Evolutionary conservation across 2,888 invertebrate genomes (phyloP), one percentile per base, ranked within the genome.

Genomic region (Drosophila nigricruria): DNA sequence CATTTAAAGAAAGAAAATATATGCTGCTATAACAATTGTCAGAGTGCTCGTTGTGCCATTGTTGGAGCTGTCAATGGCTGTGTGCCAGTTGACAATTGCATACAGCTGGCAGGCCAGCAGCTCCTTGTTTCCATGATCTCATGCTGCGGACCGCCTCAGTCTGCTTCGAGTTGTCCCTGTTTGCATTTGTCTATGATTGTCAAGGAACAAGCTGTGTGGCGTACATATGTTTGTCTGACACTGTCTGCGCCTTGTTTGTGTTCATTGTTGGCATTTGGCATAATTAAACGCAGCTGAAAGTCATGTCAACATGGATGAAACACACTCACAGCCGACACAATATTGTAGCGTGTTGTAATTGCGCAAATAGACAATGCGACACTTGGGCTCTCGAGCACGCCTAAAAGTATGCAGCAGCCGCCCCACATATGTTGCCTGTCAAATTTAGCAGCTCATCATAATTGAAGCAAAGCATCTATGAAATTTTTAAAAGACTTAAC

Each of bases 211-310:
- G 53, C 71, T 63, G 57, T 14, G 30, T 18, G 40, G 56, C 40
- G 45, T 58, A 54, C 65, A 74, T 68, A 58, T 74, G 65, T 61
- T 54, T 70, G 50, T 47, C 47, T 60, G 58, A 9, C 77, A 66
- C 72, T 63, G 79, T 73, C 20, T 36, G 49, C 68, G 67, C 59
- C 43, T 54, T 82, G 68, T 71, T 64, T 73, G 69, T 64, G 58
- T 38, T 70, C 88, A 76, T 79, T 89, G 84, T 89, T 89, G 60
- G 68, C 79, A 88, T 73, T 89, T 70, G 80, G 88, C 88, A 85
- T 85, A 85, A 85, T 85, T 85, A 85, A 85, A 73, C 77, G 73
- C 71, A 85, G 73, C 70, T 67, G 58, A 84, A 81, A 88, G 82
- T 69, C 81, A 62, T 66, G 83, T 80, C 81, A 81, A 71, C 72